phyloP scores from a whole-genome alignment of 2,888 invertebrate genomes.

The Pilophorus perplexus region DNA sequence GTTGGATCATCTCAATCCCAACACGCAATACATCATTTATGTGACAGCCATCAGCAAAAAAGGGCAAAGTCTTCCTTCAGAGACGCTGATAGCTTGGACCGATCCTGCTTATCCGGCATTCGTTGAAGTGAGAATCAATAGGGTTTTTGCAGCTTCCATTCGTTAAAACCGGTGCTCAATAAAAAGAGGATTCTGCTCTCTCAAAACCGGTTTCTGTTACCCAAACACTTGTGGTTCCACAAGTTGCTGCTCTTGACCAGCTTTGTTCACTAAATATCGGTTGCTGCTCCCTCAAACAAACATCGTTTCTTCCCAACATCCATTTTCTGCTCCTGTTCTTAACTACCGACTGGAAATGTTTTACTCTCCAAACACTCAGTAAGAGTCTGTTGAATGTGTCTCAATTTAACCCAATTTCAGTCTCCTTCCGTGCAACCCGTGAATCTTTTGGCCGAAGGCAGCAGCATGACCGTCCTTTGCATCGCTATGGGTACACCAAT shows the following conservation, averaged over 20 bases:
- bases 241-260: background rate
- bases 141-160: background rate
- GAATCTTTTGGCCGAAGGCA: constrained; percentile 77
- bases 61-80: constrained; percentile 73
- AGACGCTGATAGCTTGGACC: constrained; percentile 81
- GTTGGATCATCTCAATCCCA: constrained; percentile 69
- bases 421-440: constrained; percentile 81
- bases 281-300: too few relatives aligned
- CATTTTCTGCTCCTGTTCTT: too few relatives aligned
- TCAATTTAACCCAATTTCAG: too few relatives aligned
- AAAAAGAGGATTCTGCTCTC: too few relatives aligned
- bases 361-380: too few relatives aligned
- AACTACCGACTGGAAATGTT: too few relatives aligned
- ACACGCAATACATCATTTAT: constrained; percentile 78
- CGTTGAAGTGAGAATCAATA: constrained; percentile 64
- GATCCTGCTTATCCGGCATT: constrained; percentile 83
- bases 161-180: too few relatives aligned
- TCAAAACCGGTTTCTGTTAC: too few relatives aligned
- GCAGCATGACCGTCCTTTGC: constrained; percentile 81
- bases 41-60: constrained; percentile 68
- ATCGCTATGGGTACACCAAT: constrained; percentile 82
- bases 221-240: too few relatives aligned
- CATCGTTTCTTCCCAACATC: too few relatives aligned
- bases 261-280: background rate
- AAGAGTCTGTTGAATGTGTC: too few relatives aligned